Base-by-base conservation (phyloP, 53 echinoderm and acorn worm genomes). In the Henricia sp. region DNA sequence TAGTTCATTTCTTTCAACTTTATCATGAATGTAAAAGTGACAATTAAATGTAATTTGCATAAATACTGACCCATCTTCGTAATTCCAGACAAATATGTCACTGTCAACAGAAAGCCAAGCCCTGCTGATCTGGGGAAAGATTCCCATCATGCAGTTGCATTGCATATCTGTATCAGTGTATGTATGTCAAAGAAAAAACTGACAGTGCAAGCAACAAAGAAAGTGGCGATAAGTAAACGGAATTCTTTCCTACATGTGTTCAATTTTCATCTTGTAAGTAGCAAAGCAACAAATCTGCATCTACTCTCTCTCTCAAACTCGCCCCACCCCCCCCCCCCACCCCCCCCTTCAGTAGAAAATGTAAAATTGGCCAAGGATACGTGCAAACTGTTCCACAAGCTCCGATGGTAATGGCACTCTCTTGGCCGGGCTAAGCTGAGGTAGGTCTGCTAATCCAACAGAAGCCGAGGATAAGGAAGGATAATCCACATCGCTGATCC, bases 81-180 rank as follows among this genome's bases (percentile, higher is more conserved):
- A 97, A 72, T 94, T 97, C 97, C 97, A 97, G 35, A 97, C 90
- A 73, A 94, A 97, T 19, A 97, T 94, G 37, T 97, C 97, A 27
- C 95, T 97, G 70, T 97, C 97, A 17, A 97, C 92, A 34, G 92
- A 90, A 17, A 97, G 80, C 97, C 97, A 97, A 2, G 97, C 97
- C 62, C 97, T 67, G 63, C 90, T 94, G 17, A 97, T 94, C 52
- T 84, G 83, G 11, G 94, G 92, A 46, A 94, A 97, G 6, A 92
- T 85, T 11, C 97, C 97, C 97, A 97, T 97, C 88, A 92, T 88
- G 54, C 94, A 97, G 77, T 97, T 93, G 39, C 94, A 94, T 54
- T 96, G 94, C 96, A 96, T 96, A 65, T 96, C 96, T 96, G 91
- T 9, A 33, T 32, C 35, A 44, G 1, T 3, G 42, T 29, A n/a